phyloP scores from a whole-genome alignment of 2,888 invertebrate genomes.

The Drosophila antonietae region DNA sequence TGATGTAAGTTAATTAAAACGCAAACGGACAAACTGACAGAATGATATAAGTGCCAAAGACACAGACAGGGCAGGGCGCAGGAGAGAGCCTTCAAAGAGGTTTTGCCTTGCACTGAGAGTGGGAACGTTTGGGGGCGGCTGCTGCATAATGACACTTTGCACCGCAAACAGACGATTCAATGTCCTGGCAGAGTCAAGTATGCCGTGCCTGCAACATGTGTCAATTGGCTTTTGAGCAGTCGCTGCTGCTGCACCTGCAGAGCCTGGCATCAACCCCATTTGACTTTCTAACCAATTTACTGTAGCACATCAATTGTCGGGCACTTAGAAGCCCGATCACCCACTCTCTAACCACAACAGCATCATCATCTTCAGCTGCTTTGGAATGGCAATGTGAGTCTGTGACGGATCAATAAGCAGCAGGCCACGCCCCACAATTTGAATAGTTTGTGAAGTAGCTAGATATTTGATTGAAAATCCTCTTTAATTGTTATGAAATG shows the following conservation, averaged over 20 bases:
- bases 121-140: not conserved
- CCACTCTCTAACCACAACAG: not conserved
- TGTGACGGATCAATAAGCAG: not conserved
- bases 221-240: constrained; percentile 58
- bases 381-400: not conserved
- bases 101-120: not conserved
- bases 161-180: constrained; percentile 48
- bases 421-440: not conserved
- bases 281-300: constrained; percentile 7
- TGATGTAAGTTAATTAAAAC: constrained; percentile 68
- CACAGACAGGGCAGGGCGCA: constrained; percentile 20
- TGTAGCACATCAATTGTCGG: constrained; percentile 15
- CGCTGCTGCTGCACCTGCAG: not conserved
- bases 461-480: not conserved
- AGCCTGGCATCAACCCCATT: not conserved
- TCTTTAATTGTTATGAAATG: not conserved
- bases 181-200: constrained; percentile 14
- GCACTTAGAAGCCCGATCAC: not conserved
- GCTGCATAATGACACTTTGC: constrained; percentile 55
- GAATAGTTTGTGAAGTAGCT: not conserved
- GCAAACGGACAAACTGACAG: constrained; percentile 53
- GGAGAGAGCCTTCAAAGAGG: not conserved
- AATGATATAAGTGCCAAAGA: constrained; percentile 60
- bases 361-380: not conserved
- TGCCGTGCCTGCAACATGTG: constrained; percentile 62